Evolutionary conservation across 2,888 invertebrate genomes (phyloP).

Genomic region (Pelosia muscerda): DNA sequence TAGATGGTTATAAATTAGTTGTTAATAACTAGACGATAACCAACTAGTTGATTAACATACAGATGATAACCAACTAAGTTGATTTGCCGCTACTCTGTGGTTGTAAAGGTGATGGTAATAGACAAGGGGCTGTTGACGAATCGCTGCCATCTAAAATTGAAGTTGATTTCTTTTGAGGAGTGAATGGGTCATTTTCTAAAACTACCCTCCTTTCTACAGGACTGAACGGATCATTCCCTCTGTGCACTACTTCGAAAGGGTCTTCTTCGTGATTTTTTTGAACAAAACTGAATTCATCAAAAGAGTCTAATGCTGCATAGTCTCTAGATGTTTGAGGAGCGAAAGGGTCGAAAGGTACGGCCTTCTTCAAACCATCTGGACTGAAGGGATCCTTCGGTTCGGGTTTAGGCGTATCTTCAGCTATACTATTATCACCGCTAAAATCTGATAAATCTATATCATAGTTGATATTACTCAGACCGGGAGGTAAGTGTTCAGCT

Average conservation of each 20-base stretch:
- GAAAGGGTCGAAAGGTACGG: constrained; percentile 79
- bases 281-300: constrained; percentile 73
- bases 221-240: constrained; percentile 58
- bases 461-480: constrained; percentile 90
- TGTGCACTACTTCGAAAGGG: constrained; percentile 73
- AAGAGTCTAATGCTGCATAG: constrained; percentile 66
- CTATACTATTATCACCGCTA: constrained; percentile 90
- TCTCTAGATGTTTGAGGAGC: constrained; percentile 74
- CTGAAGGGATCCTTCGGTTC: constrained; percentile 86
- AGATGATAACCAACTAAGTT: constrained; percentile 44
- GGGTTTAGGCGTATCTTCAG: constrained; percentile 81
- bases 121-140: constrained; percentile 78
- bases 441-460: constrained; percentile 92
- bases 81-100: constrained; percentile 75
- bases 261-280: constrained; percentile 62
- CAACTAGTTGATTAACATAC: not conserved
- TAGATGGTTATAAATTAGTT: not conserved
- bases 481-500: constrained; percentile 85
- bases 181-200: constrained; percentile 43
- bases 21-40: not conserved
- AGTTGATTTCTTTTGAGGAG: constrained; percentile 47
- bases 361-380: constrained; percentile 78
- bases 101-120: constrained; percentile 87
- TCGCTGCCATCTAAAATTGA: constrained; percentile 78
- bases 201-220: constrained; percentile 38